A percentile compares a stretch with the other conserved stretches of the same genome.
These are phyloP conservation scores for Crocidura indochinensis DNA, from an alignment of 2,797 vertebrate genomes.

Conservation along the genomic window DNA sequence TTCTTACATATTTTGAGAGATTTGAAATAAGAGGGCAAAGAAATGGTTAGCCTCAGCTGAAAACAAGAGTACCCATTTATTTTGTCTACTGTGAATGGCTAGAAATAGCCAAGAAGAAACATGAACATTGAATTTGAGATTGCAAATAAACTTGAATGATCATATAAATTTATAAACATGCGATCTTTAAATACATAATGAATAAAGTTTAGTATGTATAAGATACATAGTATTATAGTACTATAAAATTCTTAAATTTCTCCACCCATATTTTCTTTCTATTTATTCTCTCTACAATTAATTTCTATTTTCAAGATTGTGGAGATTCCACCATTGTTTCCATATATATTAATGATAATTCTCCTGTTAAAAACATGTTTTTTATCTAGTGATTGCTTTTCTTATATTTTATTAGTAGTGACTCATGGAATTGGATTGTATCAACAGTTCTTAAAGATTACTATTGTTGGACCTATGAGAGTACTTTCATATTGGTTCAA, in stretches of 20 bases:
- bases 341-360: not conserved
- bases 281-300: not conserved
- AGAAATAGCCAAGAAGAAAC: not conserved
- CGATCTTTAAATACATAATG: not conserved
- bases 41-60: not conserved
- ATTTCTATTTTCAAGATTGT: not conserved
- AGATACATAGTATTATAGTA: slow-evolving; percentile 35
- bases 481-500: not conserved
- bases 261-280: not conserved
- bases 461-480: not conserved
- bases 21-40: not conserved
- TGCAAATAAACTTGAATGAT: not conserved
- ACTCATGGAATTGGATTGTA: slow-evolving; percentile 27
- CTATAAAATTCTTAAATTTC: not conserved
- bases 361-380: not conserved
- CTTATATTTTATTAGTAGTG: not conserved
- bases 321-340: slow-evolving; percentile 23
- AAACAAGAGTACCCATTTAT: not conserved
- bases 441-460: not conserved
- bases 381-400: not conserved
- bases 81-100: not conserved
- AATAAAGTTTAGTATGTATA: not conserved
- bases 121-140: not conserved
- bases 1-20: not conserved
- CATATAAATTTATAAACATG: not conserved